Evolutionary conservation across 1,140 invertebrate species (phyloP), one percentile per base, ranked within the genome.

Genomic region (Eufriesea mexicana): DNA sequence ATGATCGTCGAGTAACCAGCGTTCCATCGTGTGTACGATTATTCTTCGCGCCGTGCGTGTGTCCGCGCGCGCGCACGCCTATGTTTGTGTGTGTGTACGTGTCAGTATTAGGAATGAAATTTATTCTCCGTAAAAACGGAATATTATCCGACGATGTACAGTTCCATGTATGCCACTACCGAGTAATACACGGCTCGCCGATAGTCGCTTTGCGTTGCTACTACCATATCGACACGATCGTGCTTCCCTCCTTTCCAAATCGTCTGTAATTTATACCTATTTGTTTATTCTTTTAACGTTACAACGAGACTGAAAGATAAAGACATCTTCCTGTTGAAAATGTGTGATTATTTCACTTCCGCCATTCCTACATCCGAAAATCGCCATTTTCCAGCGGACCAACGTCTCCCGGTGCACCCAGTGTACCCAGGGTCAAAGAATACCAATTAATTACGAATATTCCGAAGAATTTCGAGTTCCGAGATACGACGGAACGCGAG

Each of bases 61-160:
- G 62, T n/a, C 18, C 7, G 47, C n/a, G 23, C n/a, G n/a, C n/a
- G n/a, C n/a, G n/a, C n/a, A n/a, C n/a, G n/a, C n/a, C n/a, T n/a
- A n/a, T n/a, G n/a, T n/a, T n/a, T n/a, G n/a, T n/a, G 35, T n/a
- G n/a, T 10, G 42, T 18, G 7, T 49, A 45, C 25, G 71, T 57
- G 71, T 42, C 76, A 49, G 66, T 79, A 79, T 72, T 51, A 72
- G 42, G 25, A 62, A 59, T 79, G 4, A 61, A 62, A 28, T 23
- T 25, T 25, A 5, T 42, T 20, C n/a, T 28, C 23, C 9, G 42
- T 28, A 47, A 51, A n/a, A 54, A 16, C 16, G 54, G 28, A 25
- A 25, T 70, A 51, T 25, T 9, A 51, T 23, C 7, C n/a, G 35
- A 20, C 16, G 16, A 20, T 57, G 25, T 35, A 67, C 16, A 67